Evolutionary conservation across 2,113 vertebrate species (phyloP).

Genomic region (Zingel zingel): DNA sequence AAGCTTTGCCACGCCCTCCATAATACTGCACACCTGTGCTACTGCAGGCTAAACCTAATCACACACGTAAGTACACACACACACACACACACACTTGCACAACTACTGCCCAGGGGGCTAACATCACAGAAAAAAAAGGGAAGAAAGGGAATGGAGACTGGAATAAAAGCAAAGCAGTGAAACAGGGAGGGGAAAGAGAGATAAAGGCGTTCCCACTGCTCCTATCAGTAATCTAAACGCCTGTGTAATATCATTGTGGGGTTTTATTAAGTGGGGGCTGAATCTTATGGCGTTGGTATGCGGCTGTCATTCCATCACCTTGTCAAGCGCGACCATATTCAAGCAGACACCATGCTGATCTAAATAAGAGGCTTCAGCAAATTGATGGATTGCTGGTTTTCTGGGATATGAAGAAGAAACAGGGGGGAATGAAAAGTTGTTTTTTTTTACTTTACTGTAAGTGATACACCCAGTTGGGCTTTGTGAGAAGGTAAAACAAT

Average conservation of each 20-base stretch:
- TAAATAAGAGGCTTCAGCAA: slow-evolving; percentile 75
- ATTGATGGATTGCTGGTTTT: slow-evolving; percentile 80
- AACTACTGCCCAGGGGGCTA: slow-evolving; percentile 72
- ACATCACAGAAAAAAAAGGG: slow-evolving; percentile 59
- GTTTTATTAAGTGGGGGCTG: slow-evolving; percentile 73
- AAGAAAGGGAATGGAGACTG: slow-evolving; percentile 49
- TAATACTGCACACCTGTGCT: slow-evolving; percentile 81
- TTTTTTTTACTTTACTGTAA: slow-evolving; percentile 54
- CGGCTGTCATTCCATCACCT: slow-evolving; percentile 80
- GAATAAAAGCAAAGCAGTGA: slow-evolving; percentile 52
- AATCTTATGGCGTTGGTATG: slow-evolving; percentile 73
- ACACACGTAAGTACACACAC: slow-evolving; percentile 44
- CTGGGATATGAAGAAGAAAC: slow-evolving; percentile 69
- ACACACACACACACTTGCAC: slow-evolving; percentile 53
- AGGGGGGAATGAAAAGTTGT: slow-evolving; percentile 29
- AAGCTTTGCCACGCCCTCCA: slow-evolving; percentile 78
- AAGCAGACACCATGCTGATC: slow-evolving; percentile 79
- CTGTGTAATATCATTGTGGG: slow-evolving; percentile 79
- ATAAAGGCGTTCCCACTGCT: slow-evolving; percentile 75
- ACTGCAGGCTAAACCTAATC: slow-evolving; percentile 76
- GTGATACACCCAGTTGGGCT: slow-evolving; percentile 52
- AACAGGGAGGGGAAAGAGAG: slow-evolving; percentile 63
- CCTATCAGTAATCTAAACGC: slow-evolving; percentile 78
- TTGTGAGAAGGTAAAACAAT: slow-evolving; percentile 28
- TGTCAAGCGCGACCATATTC: slow-evolving; percentile 77